Evolutionary conservation across 2,888 invertebrate species (phyloP).

Genomic region (Cerastoderma edule): DNA sequence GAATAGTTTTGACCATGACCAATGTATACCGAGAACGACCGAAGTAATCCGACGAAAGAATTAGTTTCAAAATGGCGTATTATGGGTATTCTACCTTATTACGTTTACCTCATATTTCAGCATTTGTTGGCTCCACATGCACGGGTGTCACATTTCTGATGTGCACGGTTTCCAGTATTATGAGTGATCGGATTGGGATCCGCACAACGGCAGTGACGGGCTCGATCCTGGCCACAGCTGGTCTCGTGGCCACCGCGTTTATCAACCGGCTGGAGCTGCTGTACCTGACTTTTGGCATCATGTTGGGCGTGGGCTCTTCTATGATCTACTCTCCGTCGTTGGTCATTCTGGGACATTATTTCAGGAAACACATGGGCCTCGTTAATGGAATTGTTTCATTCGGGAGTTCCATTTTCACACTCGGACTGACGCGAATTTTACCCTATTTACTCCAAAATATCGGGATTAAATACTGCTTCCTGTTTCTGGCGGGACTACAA

Average conservation of each 20-base stretch:
- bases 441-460: slow-evolving; percentile 69
- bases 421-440: slow-evolving; percentile 83
- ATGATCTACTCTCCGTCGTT: slow-evolving; percentile 95
- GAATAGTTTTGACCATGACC: too few relatives aligned
- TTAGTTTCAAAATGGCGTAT: too few relatives aligned
- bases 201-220: slow-evolving; percentile 92
- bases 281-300: slow-evolving; percentile 93
- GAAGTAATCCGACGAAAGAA: too few relatives aligned
- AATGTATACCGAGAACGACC: too few relatives aligned
- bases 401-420: slow-evolving; percentile 95
- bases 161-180: slow-evolving; percentile 93
- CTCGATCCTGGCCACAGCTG: slow-evolving; percentile 90
- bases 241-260: slow-evolving; percentile 92
- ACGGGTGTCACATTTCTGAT: slow-evolving; percentile 95
- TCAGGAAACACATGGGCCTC: slow-evolving; percentile 91
- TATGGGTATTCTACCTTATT: too few relatives aligned
- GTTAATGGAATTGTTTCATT: slow-evolving; percentile 96
- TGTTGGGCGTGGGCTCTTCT: slow-evolving; percentile 95
- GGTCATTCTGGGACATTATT: slow-evolving; percentile 96
- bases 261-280: slow-evolving; percentile 89
- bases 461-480: slow-evolving; percentile 78
- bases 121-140: slow-evolving; percentile 93
- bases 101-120: too few relatives aligned
- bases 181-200: slow-evolving; percentile 94
- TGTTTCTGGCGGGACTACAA: slow-evolving; percentile 88